Conservation (phyloP, 2,888 invertebrate species). For the Metalampra italica region DNA sequence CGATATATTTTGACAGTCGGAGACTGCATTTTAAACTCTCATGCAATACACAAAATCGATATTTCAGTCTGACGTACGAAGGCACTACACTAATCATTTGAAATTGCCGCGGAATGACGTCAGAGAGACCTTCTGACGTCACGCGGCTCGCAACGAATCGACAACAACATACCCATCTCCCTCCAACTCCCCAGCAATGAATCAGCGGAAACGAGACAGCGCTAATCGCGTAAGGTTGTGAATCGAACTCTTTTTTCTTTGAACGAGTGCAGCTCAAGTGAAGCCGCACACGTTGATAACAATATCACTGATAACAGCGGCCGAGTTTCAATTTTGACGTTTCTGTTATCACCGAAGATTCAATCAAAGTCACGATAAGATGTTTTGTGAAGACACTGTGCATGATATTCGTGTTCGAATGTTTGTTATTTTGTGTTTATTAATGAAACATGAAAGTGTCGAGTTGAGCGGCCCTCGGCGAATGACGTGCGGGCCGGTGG, state of each 20-base stretch:
- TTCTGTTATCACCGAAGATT: constrained; percentile 3
- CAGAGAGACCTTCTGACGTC: constrained; percentile 59
- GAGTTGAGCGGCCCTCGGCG: constrained; percentile 54
- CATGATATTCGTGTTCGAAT: not conserved
- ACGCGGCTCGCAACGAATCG: constrained; percentile 35
- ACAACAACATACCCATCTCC: constrained; percentile 33
- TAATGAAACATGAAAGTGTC: constrained; percentile 59
- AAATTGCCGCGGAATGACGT: constrained; percentile 77
- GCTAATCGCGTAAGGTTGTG: constrained; percentile 59
- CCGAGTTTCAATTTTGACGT: constrained; percentile 24
- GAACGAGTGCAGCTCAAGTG: constrained; percentile 51
- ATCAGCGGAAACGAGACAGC: constrained; percentile 47
- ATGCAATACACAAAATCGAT: constrained; percentile 49
- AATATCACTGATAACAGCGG: constrained; percentile 47
- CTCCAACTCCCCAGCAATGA: constrained; percentile 41
- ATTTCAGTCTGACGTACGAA: constrained; percentile 54
- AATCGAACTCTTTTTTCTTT: constrained; percentile 62
- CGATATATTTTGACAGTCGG: not conserved
- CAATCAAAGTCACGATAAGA: not conserved
- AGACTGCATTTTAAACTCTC: constrained; percentile 2
- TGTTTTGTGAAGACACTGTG: not conserved
- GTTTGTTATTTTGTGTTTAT: constrained; percentile 31
- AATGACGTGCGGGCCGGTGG: constrained; percentile 69
- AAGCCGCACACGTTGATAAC: constrained; percentile 47
- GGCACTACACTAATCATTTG: constrained; percentile 42